A percentile compares a stretch with the other conserved stretches of the same genome.
These are phyloP conservation scores for Hylaeus volcanicus DNA, from an alignment of 1,140 invertebrate genomes.

Conservation along the genomic window DNA sequence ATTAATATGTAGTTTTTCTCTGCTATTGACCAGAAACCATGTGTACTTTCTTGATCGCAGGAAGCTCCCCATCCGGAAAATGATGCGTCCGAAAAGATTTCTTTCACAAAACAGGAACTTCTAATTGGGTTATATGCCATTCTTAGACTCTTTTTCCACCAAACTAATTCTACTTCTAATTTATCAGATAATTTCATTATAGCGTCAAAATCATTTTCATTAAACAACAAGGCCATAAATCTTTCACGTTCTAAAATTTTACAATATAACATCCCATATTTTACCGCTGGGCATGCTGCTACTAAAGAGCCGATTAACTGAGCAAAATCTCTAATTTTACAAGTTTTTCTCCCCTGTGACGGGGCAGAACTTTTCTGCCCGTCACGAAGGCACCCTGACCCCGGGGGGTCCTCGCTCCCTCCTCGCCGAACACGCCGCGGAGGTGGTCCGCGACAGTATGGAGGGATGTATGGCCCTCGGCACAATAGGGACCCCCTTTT, in stretches of 20 bases:
- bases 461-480: too few species aligned
- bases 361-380: too few species aligned
- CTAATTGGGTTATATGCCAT: too few species aligned
- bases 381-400: too few species aligned
- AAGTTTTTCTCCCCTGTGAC: background rate
- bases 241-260: background rate
- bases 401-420: too few species aligned
- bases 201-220: background rate
- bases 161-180: background rate
- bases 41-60: background rate
- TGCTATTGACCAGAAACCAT: background rate
- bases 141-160: background rate
- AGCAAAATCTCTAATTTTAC: background rate
- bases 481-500: too few species aligned
- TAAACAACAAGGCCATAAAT: background rate
- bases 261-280: background rate
- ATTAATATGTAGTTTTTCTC: slow-evolving; percentile 5
- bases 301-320: background rate
- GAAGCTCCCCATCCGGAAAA: background rate
- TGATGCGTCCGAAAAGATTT: slow-evolving; percentile 9
- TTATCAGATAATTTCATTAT: background rate
- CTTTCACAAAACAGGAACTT: background rate
- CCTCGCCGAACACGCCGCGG: too few species aligned
- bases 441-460: too few species aligned
- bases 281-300: background rate